phyloP scores from a whole-genome alignment of 30 jellyfish, hydroid and myxozoan genomes.

The Chironex yamaguchii region DNA sequence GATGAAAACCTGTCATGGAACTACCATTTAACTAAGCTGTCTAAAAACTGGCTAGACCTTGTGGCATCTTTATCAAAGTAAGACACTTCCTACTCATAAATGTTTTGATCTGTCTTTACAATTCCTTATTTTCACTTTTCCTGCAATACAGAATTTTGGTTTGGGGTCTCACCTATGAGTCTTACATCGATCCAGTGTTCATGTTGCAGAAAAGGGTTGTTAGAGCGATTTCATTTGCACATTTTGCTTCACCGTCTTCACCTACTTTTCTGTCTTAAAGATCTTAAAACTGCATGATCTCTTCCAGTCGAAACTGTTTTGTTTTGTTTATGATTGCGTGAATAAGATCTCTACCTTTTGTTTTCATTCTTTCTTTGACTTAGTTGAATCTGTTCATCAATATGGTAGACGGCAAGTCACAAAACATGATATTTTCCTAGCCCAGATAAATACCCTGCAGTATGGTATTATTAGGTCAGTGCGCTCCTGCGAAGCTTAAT shows the following conservation, averaged over 20 bases:
- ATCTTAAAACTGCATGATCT: constrained; percentile 54
- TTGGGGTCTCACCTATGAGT: constrained; percentile 59
- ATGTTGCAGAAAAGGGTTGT: constrained; percentile 56
- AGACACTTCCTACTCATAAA: constrained; percentile 56
- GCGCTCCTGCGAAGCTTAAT: constrained; percentile 36
- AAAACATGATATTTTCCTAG: constrained; percentile 35
- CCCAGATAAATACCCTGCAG: constrained; percentile 37
- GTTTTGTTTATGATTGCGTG: constrained; percentile 58
- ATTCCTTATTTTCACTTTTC: constrained; percentile 62
- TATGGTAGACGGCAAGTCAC: constrained; percentile 56
- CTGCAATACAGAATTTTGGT: constrained; percentile 57
- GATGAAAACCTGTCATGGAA: constrained; percentile 35
- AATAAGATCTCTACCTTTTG: constrained; percentile 35
- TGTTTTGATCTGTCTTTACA: constrained; percentile 62
- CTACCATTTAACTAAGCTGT: constrained; percentile 2
- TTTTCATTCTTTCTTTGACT: constrained; percentile 34
- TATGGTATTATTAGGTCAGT: constrained; percentile 60
- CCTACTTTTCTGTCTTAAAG: constrained; percentile 63
- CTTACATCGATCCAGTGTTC: constrained; percentile 37
- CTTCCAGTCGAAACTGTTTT: constrained; percentile 16
- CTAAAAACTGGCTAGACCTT: neutral
- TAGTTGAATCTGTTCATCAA: constrained; percentile 39
- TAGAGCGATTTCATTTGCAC: constrained; percentile 53
- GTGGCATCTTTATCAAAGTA: constrained; percentile 8
- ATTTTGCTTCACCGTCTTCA: constrained; percentile 51